Evolutionary conservation across 23 tunicate genomes (phyloP), one percentile per base, ranked within the genome.

Genomic region (Oikopleura dioica): DNA sequence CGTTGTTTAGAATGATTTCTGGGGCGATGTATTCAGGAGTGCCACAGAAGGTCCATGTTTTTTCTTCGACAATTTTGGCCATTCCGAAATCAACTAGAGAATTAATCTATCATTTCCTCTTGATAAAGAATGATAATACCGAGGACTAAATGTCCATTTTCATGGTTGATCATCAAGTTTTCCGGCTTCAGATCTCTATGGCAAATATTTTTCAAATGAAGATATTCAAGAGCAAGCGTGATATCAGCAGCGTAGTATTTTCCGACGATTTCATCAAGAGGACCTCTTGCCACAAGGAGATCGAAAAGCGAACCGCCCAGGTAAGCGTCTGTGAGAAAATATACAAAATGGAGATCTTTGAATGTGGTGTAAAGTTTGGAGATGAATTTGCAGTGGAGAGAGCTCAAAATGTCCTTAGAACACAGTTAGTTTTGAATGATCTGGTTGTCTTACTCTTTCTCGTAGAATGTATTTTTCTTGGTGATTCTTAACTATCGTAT

Each of bases 41-140:
- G 29, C 72, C 72, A 31, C 72, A 63, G 26, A 63, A 63, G 2
- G 72, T 63, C 72, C 72, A 63, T 16, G 72, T 63, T 63, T 63
- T 63, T 63, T 63, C 72, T 63, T 63, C 72, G 33, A 63, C 72
- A 23, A 63, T 31, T 28, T 63, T 63, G 26, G 72, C 72, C 72
- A 63, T 63, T 23, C 72, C 72, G 26, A 63, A 63, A 63, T 63
- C 72, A 31, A n/a, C n/a, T n/a, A n/a, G n/a, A n/a, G n/a, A n/a
- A n/a, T n/a, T n/a, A n/a, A n/a, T n/a, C n/a, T n/a, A n/a, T n/a
- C n/a, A n/a, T n/a, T n/a, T n/a, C n/a, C n/a, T n/a, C n/a, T n/a
- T n/a, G n/a, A n/a, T n/a, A n/a, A n/a, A n/a, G n/a, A n/a, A n/a
- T n/a, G n/a, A n/a, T n/a, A n/a, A n/a, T n/a, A n/a, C 29, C 72